Conservation (phyloP, 35 echinoderm and acorn worm species). For the Ptychodera flava region DNA sequence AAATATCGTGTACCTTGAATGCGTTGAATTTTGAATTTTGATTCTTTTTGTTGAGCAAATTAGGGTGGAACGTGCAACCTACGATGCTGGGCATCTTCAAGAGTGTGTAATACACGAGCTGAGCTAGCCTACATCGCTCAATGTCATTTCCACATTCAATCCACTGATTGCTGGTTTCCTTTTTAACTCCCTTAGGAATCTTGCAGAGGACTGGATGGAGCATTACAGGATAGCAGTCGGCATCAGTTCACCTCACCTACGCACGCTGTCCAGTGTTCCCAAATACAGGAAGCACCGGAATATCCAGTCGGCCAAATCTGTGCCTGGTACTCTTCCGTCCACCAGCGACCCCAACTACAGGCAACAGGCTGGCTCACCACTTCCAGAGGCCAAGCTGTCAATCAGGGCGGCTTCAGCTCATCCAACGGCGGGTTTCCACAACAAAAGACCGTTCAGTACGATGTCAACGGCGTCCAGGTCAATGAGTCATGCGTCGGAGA, state of each 20-base stretch:
- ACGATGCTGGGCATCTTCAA: no score
- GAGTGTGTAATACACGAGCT: no score
- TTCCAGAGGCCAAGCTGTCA: background rate
- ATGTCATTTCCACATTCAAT: no score
- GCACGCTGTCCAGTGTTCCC: slow-evolving; percentile 24
- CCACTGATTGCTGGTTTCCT: no score
- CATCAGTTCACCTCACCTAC: slow-evolving; percentile 48
- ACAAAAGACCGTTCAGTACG: background rate
- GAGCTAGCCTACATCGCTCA: no score
- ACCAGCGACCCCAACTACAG: background rate
- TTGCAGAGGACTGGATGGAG: slow-evolving; percentile 88
- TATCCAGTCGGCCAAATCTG: slow-evolving; percentile 79
- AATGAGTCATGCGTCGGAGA: background rate
- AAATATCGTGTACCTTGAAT: no score
- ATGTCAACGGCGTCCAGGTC: background rate
- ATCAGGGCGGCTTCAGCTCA: background rate
- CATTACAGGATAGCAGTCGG: slow-evolving; percentile 73
- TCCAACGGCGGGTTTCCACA: background rate
- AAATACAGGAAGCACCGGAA: slow-evolving; percentile 27
- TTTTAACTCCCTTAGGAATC: slow-evolving; percentile 28
- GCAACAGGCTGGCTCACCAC: background rate
- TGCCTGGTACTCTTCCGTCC: slow-evolving; percentile 6
- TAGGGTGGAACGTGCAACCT: no score
- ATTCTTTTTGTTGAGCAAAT: no score
- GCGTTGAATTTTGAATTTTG: no score